A percentile compares a stretch with the other conserved stretches of the same genome.
Conservation (phyloP, 2,113 vertebrate species). For the Tricholaema leucomelas region DNA sequence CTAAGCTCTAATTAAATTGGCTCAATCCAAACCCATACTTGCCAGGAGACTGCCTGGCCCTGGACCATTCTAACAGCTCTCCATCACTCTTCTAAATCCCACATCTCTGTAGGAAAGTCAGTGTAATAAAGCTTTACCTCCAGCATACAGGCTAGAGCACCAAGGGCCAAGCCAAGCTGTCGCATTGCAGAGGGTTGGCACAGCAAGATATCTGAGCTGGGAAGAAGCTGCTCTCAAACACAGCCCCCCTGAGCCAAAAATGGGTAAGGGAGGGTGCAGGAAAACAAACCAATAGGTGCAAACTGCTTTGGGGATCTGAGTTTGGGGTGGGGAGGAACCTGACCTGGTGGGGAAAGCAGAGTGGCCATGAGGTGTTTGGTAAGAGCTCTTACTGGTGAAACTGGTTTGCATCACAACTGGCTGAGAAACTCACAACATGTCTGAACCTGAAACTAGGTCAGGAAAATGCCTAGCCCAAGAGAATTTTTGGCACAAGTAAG, state of each 20-base stretch:
- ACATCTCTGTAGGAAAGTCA: background rate
- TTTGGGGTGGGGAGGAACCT: background rate
- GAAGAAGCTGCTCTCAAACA: background rate
- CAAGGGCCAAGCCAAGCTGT: background rate
- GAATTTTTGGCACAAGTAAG: background rate
- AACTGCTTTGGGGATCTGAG: background rate
- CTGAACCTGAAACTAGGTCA: background rate
- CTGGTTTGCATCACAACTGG: background rate
- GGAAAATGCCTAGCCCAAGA: background rate
- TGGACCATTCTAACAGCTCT: background rate
- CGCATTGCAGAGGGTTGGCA: background rate
- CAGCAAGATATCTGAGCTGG: background rate
- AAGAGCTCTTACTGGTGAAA: background rate
- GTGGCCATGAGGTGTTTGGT: background rate
- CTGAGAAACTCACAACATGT: background rate
- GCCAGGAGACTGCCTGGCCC: background rate
- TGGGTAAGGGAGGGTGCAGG: rapidly evolving
- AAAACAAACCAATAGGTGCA: background rate
- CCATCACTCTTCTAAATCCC: background rate
- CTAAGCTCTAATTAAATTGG: background rate
- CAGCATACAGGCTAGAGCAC: background rate
- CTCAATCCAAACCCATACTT: background rate
- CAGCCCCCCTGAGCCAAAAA: background rate
- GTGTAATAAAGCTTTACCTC: background rate
- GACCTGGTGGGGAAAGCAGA: rapidly evolving